A percentile compares a stretch with the other conserved stretches of the same genome.
Conservation (phyloP, 2,888 invertebrate genomes). For the Tetragnatha montana region DNA sequence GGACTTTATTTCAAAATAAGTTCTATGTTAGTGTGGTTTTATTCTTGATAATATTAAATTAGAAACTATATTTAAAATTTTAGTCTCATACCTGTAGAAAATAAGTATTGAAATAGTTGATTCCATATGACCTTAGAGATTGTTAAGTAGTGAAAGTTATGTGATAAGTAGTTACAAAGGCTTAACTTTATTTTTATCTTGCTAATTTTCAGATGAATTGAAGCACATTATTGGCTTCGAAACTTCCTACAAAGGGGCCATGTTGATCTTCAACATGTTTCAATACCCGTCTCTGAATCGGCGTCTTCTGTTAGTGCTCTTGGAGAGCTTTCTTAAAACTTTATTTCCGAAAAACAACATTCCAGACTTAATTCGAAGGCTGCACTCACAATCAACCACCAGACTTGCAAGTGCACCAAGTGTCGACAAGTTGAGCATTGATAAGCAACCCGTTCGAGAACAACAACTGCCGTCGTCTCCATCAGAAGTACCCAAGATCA, state of each 20-base stretch:
- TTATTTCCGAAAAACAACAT: slow-evolving; percentile 88
- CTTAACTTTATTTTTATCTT: background rate
- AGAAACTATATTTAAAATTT: no score
- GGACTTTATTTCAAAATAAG: no score
- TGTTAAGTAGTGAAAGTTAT: no score
- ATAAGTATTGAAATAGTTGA: no score
- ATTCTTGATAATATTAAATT: background rate
- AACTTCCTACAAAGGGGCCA: slow-evolving; percentile 87
- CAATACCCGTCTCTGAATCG: slow-evolving; percentile 90
- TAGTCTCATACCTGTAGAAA: no score
- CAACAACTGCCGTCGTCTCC: background rate
- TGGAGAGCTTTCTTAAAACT: slow-evolving; percentile 87
- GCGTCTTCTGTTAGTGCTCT: slow-evolving; percentile 86
- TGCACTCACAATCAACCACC: slow-evolving; percentile 80
- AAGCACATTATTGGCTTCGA: slow-evolving; percentile 92
- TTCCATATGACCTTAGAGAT: no score
- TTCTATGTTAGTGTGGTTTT: background rate
- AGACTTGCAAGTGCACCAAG: slow-evolving; percentile 7
- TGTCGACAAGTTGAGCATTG: slow-evolving; percentile 2
- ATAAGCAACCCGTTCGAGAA: background rate
- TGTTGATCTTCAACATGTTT: slow-evolving; percentile 90
- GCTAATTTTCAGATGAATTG: slow-evolving; percentile 84
- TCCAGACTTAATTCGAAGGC: slow-evolving; percentile 82
- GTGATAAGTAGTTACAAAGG: no score
- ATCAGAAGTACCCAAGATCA: background rate